These are phyloP conservation scores for Uromys caudimaculatus DNA, from an alignment of 2,797 vertebrate species.

Conservation along the genomic window DNA sequence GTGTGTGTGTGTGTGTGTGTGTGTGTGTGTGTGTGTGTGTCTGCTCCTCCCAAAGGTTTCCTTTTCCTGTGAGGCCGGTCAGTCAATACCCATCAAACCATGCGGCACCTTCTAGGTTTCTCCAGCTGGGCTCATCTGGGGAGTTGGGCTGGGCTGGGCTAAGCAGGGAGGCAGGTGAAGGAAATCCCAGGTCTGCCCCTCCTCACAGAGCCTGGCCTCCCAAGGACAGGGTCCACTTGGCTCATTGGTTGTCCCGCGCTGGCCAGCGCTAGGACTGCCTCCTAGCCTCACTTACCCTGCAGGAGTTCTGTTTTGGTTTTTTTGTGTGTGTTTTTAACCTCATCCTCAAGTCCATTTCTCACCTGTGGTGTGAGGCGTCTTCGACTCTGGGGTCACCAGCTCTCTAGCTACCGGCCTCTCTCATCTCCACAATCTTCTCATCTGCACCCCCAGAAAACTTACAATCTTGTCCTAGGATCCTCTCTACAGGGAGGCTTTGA, in stretches of 20 bases:
- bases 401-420: background rate
- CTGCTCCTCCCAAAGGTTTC: background rate
- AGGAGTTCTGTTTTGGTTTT: background rate
- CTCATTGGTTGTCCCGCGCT: background rate
- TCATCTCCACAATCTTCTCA: background rate
- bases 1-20: no score
- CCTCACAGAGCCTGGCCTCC: background rate
- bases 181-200: background rate
- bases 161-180: background rate
- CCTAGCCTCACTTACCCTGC: background rate
- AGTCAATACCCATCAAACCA: background rate
- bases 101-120: background rate
- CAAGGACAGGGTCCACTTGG: background rate
- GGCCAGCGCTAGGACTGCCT: background rate
- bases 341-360: rapidly evolving
- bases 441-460: background rate
- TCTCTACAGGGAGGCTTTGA: constrained; percentile 74
- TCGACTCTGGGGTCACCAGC: rapidly evolving
- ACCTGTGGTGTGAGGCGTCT: background rate
- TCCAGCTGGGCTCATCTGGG: background rate
- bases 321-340: background rate
- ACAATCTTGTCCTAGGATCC: rapidly evolving
- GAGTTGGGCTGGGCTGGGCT: rapidly evolving
- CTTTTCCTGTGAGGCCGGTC: background rate
- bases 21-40: no score